Base-by-base conservation (phyloP, 2,797 vertebrate genomes). In the Glyptemys insculpta region DNA sequence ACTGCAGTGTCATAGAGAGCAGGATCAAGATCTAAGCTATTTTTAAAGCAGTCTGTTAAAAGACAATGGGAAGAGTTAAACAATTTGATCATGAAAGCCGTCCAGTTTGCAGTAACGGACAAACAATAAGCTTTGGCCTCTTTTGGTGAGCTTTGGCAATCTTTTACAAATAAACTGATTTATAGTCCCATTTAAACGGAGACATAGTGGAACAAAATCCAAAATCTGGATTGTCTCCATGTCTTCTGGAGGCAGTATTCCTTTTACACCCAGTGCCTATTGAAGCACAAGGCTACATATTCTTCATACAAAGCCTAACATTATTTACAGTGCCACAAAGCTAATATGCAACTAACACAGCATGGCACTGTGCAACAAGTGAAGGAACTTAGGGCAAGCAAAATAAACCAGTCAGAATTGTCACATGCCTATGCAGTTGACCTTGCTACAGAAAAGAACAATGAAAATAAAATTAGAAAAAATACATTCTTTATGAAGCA, bases 231-330 rank as follows among this genome's bases (percentile, higher is more conserved):
- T 12, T 19, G 94, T 37, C 65, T 79, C 41, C 78, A 27, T 31
- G 44, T 44, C 79, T 80, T 2, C 0, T 65, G 37, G n/a, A 91
- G 76, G 53, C 72, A 91, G 52, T 27, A 16, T 16, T 81, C 56
- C 82, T 92, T 53, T 23, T 21, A 53, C 52, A 74, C 41, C 34
- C 84, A 81, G 23, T 9, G n/a, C 54, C 82, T 31, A 44, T 74
- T 87, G 81, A 94, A 93, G 94, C 93, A 90, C 86, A 96, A 91
- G 81, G 89, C 81, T 84, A 37, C 83, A 65, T 85, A 68, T 89
- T 95, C 89, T 89, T 95, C 84, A 85, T 44, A 95, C 93, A 97
- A 97, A 96, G 95, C 79, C 85, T 76, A 53, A 91, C 5, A 53
- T 83, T 93, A 90, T 79, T 81, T 76, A 88, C 92, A 93, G 72